Conservation (phyloP, 2,797 vertebrate species). For the Simalia tracyae region DNA sequence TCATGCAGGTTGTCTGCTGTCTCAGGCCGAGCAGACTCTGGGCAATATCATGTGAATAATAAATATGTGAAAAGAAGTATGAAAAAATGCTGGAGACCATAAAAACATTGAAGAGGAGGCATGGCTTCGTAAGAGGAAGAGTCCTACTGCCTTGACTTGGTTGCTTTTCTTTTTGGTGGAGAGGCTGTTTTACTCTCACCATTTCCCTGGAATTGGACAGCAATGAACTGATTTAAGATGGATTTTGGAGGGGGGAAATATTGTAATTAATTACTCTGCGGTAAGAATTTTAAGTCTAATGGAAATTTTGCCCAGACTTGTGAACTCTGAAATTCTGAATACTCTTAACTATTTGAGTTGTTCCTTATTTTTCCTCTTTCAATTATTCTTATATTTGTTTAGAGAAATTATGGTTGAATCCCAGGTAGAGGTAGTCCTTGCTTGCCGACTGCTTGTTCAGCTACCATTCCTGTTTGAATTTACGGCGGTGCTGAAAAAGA, state of each 20-base stretch:
- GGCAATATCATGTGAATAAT: background rate
- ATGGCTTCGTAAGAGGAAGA: background rate
- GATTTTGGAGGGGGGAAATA: background rate
- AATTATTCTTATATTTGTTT: background rate
- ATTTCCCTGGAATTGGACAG: background rate
- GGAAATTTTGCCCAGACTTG: too few species aligned
- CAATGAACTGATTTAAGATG: slow-evolving; percentile 16
- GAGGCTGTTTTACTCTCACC: background rate
- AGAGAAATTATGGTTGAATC: background rate
- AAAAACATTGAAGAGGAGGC: background rate
- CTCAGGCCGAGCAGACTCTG: background rate
- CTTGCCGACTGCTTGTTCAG: background rate
- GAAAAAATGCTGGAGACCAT: background rate
- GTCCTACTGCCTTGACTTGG: background rate
- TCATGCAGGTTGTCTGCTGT: background rate
- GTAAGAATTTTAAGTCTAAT: background rate
- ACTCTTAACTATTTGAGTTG: background rate
- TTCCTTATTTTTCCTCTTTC: background rate
- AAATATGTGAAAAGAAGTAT: background rate
- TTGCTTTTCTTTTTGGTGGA: background rate
- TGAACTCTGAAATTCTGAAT: background rate
- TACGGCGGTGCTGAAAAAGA: background rate
- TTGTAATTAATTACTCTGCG: background rate
- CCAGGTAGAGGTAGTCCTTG: background rate
- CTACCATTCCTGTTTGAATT: background rate